phyloP scores from a whole-genome alignment of 2,888 invertebrate species.

The Drosophila atripex region DNA sequence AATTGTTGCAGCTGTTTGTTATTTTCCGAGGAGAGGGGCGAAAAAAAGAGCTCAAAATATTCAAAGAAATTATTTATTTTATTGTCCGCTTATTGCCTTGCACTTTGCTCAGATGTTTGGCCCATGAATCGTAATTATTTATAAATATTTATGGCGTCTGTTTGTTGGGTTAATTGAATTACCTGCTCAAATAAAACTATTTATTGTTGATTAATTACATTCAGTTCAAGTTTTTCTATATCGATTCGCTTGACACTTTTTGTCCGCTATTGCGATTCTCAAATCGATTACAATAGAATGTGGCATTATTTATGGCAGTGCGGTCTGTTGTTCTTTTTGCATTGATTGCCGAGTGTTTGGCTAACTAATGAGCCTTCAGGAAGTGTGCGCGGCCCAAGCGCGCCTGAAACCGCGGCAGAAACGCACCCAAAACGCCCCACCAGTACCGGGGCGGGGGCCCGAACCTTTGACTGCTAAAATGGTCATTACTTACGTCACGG shows the following conservation, averaged over 20 bases:
- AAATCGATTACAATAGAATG: constrained; percentile 49
- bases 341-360: constrained; percentile 55
- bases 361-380: constrained; percentile 71
- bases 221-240: constrained; percentile 49
- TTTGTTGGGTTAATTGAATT: constrained; percentile 70
- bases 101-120: constrained; percentile 43
- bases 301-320: constrained; percentile 55
- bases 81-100: constrained; percentile 47
- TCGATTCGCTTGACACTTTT: constrained; percentile 43
- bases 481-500: constrained; percentile 39
- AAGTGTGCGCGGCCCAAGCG: constrained; percentile 34
- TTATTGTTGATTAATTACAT: constrained; percentile 67
- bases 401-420: constrained; percentile 13
- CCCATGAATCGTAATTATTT: constrained; percentile 47
- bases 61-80: constrained; percentile 41
- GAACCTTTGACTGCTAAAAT: constrained; percentile 29
- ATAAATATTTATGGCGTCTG: constrained; percentile 46
- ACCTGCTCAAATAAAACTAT: constrained; percentile 52
- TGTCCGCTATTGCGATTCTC: constrained; percentile 34
- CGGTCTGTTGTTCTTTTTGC: constrained; percentile 52
- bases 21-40: background rate
- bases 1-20: constrained; percentile 40
- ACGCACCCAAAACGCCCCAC: constrained; percentile 11
- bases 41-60: constrained; percentile 18
- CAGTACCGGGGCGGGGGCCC: constrained; percentile 3